Evolutionary conservation across 1,140 invertebrate genomes (phyloP).

Genomic region (Eueides isabella): DNA sequence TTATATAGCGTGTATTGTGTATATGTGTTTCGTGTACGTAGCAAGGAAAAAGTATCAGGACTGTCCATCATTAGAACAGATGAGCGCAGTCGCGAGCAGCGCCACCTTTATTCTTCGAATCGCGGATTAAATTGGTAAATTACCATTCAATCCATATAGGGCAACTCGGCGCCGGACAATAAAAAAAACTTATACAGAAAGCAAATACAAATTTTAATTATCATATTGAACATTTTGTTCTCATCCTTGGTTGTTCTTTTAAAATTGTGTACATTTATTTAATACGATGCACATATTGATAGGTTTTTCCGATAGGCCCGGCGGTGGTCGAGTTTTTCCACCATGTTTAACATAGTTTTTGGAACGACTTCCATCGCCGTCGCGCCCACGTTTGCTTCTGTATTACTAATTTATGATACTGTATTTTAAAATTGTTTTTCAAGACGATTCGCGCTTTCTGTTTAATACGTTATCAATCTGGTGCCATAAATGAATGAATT

Average conservation of each 20-base stretch:
- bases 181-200: slow-evolving; percentile 61
- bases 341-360: slow-evolving; percentile 67
- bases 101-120: slow-evolving; percentile 61
- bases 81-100: slow-evolving; percentile 43
- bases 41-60: slow-evolving; percentile 45
- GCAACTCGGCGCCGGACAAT: slow-evolving; percentile 58
- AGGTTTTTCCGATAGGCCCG: slow-evolving; percentile 66
- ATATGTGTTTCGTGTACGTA: slow-evolving; percentile 2
- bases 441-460: slow-evolving; percentile 58
- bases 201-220: slow-evolving; percentile 80
- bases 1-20: slow-evolving; percentile 30
- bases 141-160: slow-evolving; percentile 63
- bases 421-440: slow-evolving; percentile 71
- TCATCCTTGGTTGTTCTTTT: slow-evolving; percentile 67
- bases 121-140: slow-evolving; percentile 73
- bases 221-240: slow-evolving; percentile 75
- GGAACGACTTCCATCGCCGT: slow-evolving; percentile 49
- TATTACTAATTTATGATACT: slow-evolving; percentile 71
- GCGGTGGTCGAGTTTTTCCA: slow-evolving; percentile 77
- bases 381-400: slow-evolving; percentile 48
- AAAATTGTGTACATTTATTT: slow-evolving; percentile 67
- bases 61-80: slow-evolving; percentile 53
- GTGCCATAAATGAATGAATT: slow-evolving; percentile 75
- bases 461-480: slow-evolving; percentile 69
- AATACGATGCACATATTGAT: slow-evolving; percentile 77